A percentile compares a stretch with the other conserved stretches of the same genome.
Evolutionary conservation across 2,113 vertebrate species (phyloP).

Genomic region (Ovibos moschatus): DNA sequence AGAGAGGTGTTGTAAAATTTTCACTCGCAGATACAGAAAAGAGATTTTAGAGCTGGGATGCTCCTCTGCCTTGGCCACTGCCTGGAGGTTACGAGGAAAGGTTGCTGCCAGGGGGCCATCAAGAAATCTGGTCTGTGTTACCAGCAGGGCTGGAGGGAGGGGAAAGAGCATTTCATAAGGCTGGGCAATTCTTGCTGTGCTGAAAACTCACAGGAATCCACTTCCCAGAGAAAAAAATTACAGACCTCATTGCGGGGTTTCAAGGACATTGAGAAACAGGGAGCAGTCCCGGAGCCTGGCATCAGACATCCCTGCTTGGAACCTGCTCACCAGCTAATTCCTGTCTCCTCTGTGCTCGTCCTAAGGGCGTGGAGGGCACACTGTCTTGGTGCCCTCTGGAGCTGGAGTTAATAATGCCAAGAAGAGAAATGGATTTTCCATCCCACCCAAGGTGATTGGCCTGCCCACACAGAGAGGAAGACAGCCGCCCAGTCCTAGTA

Average conservation of each 20-base stretch:
- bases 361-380: constrained; percentile 39
- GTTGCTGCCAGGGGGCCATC: constrained; percentile 58
- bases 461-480: constrained; percentile 15
- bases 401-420: constrained; percentile 54
- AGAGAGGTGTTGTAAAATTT: constrained; percentile 65
- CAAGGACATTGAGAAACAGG: constrained; percentile 72
- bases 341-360: constrained; percentile 38
- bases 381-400: constrained; percentile 66
- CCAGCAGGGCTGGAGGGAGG: constrained; percentile 65
- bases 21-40: constrained; percentile 64
- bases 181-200: constrained; percentile 71
- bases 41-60: constrained; percentile 59
- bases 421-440: constrained; percentile 45
- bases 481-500: constrained; percentile 44
- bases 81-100: constrained; percentile 63
- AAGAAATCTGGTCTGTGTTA: constrained; percentile 67
- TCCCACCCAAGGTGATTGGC: constrained; percentile 52
- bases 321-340: constrained; percentile 75
- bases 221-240: constrained; percentile 72
- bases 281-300: constrained; percentile 65
- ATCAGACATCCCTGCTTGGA: constrained; percentile 73
- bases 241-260: constrained; percentile 69
- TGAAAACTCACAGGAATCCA: constrained; percentile 68
- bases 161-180: constrained; percentile 64
- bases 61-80: constrained; percentile 59